phyloP scores from a whole-genome alignment of 2,797 vertebrate species.

The Danio aesculapii region DNA sequence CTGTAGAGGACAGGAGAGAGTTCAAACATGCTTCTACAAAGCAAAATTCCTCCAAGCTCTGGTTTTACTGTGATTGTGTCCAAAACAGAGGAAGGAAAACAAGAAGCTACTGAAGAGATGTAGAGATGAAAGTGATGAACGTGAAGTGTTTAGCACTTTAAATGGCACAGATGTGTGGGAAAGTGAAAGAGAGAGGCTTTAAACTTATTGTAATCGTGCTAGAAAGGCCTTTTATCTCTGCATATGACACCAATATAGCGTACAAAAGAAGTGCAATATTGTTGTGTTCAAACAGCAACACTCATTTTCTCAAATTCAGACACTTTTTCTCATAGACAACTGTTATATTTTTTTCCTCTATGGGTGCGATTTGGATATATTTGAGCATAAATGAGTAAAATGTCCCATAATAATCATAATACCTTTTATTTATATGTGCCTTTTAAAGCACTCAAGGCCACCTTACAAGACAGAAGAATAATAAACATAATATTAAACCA shows the following conservation, averaged over 20 bases:
- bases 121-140: conserved; percentile 65
- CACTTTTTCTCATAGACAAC: not conserved
- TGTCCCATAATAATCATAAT: not conserved
- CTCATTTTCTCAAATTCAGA: not conserved
- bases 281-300: not conserved
- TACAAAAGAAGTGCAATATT: not conserved
- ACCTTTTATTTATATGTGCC: no score
- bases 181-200: not conserved
- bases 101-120: conserved; percentile 70
- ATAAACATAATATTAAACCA: no score
- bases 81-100: conserved; percentile 69
- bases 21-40: conserved; percentile 53
- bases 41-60: conserved; percentile 50
- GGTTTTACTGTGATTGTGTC: conserved; percentile 72
- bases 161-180: conserved; percentile 60
- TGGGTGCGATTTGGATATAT: not conserved
- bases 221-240: not conserved
- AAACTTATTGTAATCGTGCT: not conserved
- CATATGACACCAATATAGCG: not conserved
- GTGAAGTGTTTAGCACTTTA: conserved; percentile 73
- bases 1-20: conserved; percentile 20
- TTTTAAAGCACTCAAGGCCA: no score
- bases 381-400: not conserved
- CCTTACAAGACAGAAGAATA: no score
- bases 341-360: not conserved